Evolutionary conservation across 1,140 invertebrate species (phyloP).

Genomic region (Lineus longissimus): DNA sequence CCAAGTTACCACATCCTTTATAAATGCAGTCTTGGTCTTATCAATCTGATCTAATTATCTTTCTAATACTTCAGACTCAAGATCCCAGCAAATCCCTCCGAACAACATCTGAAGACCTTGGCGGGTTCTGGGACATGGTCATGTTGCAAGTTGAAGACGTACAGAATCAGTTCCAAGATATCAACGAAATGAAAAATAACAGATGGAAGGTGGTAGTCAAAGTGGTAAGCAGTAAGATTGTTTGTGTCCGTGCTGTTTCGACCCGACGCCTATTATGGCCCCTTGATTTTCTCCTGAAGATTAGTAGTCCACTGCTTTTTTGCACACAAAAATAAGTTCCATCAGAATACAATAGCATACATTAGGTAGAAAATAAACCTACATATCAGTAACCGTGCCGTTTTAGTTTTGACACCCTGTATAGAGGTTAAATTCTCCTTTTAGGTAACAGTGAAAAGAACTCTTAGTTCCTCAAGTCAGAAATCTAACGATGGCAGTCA

Average conservation of each 20-base stretch:
- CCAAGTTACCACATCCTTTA: too few relatives aligned
- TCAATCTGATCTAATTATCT: conserved; percentile 10
- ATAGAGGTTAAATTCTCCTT: background rate
- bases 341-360: too few relatives aligned
- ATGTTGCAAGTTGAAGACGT: conserved; percentile 81
- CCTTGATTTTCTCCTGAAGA: too few relatives aligned
- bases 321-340: too few relatives aligned
- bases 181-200: conserved; percentile 66
- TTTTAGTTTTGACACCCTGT: background rate
- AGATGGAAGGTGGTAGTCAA: conserved; percentile 62
- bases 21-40: too few relatives aligned
- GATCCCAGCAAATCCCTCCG: conserved; percentile 75
- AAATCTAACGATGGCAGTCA: background rate
- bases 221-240: conserved; percentile 41
- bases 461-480: background rate
- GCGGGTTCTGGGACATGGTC: conserved; percentile 97
- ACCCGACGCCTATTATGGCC: background rate
- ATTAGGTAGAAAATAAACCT: background rate
- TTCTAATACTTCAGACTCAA: conserved; percentile 58
- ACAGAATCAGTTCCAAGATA: conserved; percentile 72
- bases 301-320: background rate
- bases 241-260: background rate
- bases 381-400: background rate
- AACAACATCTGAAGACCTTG: conserved; percentile 82
- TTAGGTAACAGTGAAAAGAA: background rate